Evolutionary conservation across 2,113 vertebrate species (phyloP).

Genomic region (Apistogramma diplotaenia): DNA sequence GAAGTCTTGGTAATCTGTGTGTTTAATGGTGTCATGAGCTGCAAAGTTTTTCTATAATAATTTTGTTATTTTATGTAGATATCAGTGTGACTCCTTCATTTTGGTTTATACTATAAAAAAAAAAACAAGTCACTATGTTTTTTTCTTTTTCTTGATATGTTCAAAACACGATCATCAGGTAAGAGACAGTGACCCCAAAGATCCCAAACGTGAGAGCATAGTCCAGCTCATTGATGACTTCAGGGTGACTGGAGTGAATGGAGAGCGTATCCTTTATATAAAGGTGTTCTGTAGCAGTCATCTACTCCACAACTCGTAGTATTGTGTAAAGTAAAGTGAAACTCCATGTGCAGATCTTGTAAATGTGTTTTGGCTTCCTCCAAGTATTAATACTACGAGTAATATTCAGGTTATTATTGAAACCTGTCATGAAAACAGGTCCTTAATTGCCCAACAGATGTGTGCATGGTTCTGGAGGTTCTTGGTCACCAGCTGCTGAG

Average conservation of each 20-base stretch:
- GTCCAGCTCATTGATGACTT: slow-evolving; percentile 96
- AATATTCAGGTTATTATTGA: not conserved
- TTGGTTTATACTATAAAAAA: no score
- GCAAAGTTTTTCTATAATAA: not conserved
- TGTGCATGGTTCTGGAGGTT: slow-evolving; percentile 97
- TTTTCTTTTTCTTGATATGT: not conserved
- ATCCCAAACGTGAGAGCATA: slow-evolving; percentile 90
- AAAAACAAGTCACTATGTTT: not conserved
- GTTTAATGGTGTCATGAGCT: not conserved
- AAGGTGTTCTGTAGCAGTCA: not conserved
- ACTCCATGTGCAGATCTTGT: not conserved
- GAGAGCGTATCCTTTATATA: slow-evolving; percentile 89
- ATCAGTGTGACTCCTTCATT: not conserved
- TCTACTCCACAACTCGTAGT: not conserved
- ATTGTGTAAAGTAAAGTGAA: not conserved
- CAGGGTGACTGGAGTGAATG: slow-evolving; percentile 89
- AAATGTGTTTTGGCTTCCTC: not conserved
- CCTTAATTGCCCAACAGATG: slow-evolving; percentile 77
- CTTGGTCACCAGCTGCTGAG: slow-evolving; percentile 93
- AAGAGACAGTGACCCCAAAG: slow-evolving; percentile 89
- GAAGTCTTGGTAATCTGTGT: not conserved
- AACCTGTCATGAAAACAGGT: not conserved
- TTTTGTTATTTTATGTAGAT: not conserved
- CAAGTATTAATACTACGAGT: not conserved
- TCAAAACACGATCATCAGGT: slow-evolving; percentile 75